phyloP scores from a whole-genome alignment of 2,113 vertebrate species.

The Phocoena phocoena region DNA sequence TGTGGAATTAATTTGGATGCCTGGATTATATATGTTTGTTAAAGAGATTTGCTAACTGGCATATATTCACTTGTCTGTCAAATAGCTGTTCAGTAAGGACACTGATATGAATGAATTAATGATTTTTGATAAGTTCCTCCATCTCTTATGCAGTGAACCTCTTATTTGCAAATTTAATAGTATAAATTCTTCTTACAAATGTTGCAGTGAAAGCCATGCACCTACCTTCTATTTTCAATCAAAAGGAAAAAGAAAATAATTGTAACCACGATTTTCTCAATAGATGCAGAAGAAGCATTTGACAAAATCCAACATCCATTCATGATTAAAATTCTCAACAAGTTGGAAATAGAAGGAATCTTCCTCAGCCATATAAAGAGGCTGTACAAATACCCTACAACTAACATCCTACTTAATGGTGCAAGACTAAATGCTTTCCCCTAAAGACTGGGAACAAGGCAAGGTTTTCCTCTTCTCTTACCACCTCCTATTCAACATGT shows the following conservation, averaged over 20 bases:
- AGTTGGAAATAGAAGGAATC: slow-evolving; percentile 30
- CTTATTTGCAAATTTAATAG: slow-evolving; percentile 45
- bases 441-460: background rate
- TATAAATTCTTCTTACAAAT: background rate
- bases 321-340: background rate
- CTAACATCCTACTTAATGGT: slow-evolving; percentile 6
- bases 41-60: background rate
- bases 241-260: slow-evolving; percentile 19
- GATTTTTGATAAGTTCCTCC: background rate
- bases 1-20: background rate
- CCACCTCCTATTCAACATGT: background rate
- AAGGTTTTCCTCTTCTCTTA: background rate
- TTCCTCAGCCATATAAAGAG: background rate
- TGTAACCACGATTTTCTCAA: background rate
- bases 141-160: background rate
- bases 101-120: slow-evolving; percentile 21
- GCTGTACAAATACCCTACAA: background rate
- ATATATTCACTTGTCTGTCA: slow-evolving; percentile 43
- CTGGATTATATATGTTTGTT: background rate
- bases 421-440: slow-evolving; percentile 3
- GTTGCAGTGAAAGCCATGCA: background rate
- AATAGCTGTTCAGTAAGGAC: background rate
- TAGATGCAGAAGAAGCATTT: background rate
- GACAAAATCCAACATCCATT: background rate
- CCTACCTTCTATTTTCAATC: slow-evolving; percentile 3